Conservation (phyloP, 1,140 invertebrate genomes). For the Bombus impatiens region DNA sequence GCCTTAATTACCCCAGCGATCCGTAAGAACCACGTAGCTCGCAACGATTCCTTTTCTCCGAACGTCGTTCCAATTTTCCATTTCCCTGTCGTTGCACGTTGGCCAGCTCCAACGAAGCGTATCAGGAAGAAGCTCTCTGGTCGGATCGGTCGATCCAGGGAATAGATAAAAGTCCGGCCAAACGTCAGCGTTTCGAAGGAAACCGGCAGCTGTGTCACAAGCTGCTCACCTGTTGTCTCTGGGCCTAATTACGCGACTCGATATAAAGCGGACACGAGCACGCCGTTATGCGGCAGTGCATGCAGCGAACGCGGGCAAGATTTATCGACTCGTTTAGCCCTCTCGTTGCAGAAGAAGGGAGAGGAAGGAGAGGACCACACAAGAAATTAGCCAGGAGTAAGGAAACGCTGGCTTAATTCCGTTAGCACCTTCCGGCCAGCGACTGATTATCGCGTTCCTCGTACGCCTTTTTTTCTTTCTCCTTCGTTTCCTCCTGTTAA, state of each 20-base stretch:
- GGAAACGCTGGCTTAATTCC: constrained; percentile 52
- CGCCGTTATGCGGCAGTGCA: constrained; percentile 24
- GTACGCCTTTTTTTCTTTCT: not conserved
- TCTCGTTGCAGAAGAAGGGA: not conserved
- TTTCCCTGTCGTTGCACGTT: not conserved
- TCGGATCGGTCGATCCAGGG: not conserved
- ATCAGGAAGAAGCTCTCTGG: not conserved
- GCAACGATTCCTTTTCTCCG: too few species aligned
- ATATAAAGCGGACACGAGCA: constrained; percentile 51
- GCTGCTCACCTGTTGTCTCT: constrained; percentile 66
- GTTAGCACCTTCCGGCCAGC: constrained; percentile 50
- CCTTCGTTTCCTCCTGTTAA: not conserved
- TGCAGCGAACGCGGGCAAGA: constrained; percentile 47
- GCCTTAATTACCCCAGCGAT: too few species aligned
- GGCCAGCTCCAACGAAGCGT: not conserved
- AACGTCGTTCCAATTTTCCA: not conserved
- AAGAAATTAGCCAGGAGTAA: constrained; percentile 59
- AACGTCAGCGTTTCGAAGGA: constrained; percentile 40
- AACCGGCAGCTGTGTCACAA: constrained; percentile 60
- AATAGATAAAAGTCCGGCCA: constrained; percentile 12
- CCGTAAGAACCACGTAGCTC: too few species aligned
- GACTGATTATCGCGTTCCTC: constrained; percentile 20
- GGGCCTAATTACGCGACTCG: constrained; percentile 60
- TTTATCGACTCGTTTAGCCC: constrained; percentile 64
- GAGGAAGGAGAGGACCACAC: constrained; percentile 49